Percentiles rank a stretch among this genome's conserved stretches.
Conservation (phyloP, 2,888 invertebrate genomes). For the Cryptops parisi region DNA sequence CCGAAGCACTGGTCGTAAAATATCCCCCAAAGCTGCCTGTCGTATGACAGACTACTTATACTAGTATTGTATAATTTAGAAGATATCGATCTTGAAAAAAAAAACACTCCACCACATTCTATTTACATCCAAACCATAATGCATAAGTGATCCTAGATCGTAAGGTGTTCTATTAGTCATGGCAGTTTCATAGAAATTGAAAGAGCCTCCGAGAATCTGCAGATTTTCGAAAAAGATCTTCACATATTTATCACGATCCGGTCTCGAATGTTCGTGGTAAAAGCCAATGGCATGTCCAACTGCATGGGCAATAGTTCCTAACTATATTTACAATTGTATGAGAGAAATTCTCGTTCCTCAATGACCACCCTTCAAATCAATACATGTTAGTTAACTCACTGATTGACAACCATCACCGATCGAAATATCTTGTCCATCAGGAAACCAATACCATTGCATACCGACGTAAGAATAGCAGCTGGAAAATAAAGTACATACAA, state of each 20-base stretch:
- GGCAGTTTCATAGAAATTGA: not conserved
- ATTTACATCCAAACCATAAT: constrained; percentile 9
- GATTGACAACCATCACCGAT: constrained; percentile 3
- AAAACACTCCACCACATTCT: not conserved
- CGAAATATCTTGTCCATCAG: constrained; percentile 5
- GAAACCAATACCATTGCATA: not conserved
- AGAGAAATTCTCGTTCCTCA: too few relatives aligned
- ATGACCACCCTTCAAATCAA: too few relatives aligned
- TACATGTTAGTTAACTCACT: not conserved
- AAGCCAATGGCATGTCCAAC: constrained; percentile 10
- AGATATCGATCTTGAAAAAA: not conserved
- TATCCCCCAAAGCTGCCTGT: too few relatives aligned
- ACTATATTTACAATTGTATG: not conserved
- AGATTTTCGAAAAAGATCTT: constrained; percentile 1
- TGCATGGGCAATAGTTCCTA: constrained; percentile 5
- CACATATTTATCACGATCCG: constrained; percentile 1
- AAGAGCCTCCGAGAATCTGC: not conserved
- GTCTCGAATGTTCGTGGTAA: constrained; percentile 9
- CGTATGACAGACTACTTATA: too few relatives aligned
- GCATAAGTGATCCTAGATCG: constrained; percentile 6
- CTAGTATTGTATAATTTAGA: too few relatives aligned
- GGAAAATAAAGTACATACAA: too few relatives aligned
- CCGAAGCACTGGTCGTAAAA: too few relatives aligned
- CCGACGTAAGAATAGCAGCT: constrained; percentile 6
- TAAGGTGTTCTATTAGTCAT: not conserved